Base-by-base conservation (phyloP, 1,140 invertebrate species). In the Drosophila subobscura region DNA sequence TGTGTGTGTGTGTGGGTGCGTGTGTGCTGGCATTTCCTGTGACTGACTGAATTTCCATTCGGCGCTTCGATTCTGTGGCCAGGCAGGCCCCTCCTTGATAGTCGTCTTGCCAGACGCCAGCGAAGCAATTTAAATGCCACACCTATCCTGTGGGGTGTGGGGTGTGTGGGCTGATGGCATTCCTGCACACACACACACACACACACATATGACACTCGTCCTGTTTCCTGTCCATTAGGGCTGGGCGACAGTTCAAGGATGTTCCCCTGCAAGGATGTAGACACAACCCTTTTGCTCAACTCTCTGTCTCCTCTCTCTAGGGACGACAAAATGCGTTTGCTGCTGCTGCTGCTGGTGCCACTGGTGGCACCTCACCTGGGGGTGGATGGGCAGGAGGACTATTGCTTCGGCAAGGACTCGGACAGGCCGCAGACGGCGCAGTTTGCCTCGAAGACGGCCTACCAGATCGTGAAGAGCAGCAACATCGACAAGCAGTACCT, bases 371-470 rank as follows among this genome's bases (percentile, higher is more conserved):
- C 22, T 74, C 12, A 40, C 37, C 45, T n/a, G 50, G 40, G 40
- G 47, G 61, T 54, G 2, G 3, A 16, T 41, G 72, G 46, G 12
- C 61, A 81, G 47, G 93, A 94, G 68, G 93, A 93, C 29, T 93
- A 93, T 71, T 95, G 94, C 85, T 93, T 94, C 37, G 91, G 92
- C 37, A 91, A 88, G 20, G 93, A 95, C 58, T 91, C 92, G n/a
- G 92, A 94, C 44, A 94, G 94, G 0, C 92, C 93, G 65, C 91
- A 91, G 61, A 91, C 90, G 27, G 81, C 94, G 6, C 92, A 93
- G n/a, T 95, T 94, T 77, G 93, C 92, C 7, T 93, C 93, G 1
- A 95, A 95, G 89, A 95, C 94, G 0, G 93, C 94, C 3, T 95
- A 95, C 81, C 92, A 94, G 74, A 94, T 94, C 73, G 92, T 93